A percentile compares a stretch with the other conserved stretches of the same genome.
Conservation (phyloP, 2,888 invertebrate genomes). For the Sipha maydis region DNA sequence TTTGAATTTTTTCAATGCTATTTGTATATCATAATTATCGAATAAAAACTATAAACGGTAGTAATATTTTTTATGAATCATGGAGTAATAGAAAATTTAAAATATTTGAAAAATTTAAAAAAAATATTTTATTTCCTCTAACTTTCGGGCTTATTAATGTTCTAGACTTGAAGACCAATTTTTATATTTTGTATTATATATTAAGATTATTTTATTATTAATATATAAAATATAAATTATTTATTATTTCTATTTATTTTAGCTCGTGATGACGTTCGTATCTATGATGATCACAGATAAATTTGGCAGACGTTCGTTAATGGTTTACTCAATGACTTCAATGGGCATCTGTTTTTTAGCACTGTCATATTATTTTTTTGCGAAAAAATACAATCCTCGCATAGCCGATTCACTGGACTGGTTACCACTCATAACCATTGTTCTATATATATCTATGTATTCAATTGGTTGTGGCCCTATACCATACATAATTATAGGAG, state of each 20-base stretch:
- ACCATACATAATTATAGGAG: constrained; percentile 83
- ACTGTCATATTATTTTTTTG: constrained; percentile 79
- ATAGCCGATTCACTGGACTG: constrained; percentile 73
- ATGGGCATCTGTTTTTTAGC: constrained; percentile 78
- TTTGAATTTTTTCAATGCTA: too few species aligned
- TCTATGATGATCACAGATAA: constrained; percentile 81
- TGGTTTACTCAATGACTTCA: constrained; percentile 79
- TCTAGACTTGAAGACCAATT: neutral
- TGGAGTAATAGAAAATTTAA: too few species aligned
- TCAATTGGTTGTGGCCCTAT: constrained; percentile 82
- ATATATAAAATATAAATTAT: neutral
- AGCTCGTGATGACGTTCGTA: constrained; percentile 71
- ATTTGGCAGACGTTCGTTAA: constrained; percentile 81
- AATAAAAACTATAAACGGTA: too few species aligned
- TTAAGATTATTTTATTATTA: neutral
- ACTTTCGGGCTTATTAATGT: neutral
- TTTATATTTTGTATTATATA: neutral
- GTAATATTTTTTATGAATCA: too few species aligned
- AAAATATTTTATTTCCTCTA: neutral
- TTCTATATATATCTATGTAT: constrained; percentile 76
- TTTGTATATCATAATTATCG: too few species aligned
- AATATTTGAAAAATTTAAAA: too few species aligned
- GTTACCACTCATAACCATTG: constrained; percentile 76
- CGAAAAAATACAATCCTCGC: constrained; percentile 69
- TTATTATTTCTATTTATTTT: neutral